These are phyloP conservation scores for Luperina testacea DNA, from an alignment of 2,888 invertebrate species.

Conservation along the genomic window DNA sequence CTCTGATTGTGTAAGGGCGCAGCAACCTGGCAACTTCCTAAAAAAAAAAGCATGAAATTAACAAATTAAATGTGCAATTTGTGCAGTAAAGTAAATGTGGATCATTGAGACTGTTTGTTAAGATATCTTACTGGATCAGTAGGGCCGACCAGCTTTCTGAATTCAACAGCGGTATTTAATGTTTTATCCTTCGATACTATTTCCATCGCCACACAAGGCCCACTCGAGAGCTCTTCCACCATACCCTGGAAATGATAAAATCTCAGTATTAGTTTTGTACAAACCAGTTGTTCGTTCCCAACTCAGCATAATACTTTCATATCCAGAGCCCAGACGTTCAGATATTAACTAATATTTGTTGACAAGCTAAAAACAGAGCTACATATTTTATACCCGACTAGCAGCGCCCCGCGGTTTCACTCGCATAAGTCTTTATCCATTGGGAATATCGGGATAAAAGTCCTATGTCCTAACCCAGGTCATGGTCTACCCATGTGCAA, in stretches of 20 bases:
- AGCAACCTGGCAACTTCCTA: conserved; percentile 96
- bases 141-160: conserved; percentile 96
- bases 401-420: not conserved
- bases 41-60: not conserved
- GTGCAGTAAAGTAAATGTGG: not conserved
- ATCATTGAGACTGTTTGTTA: not conserved
- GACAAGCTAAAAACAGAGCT: not conserved
- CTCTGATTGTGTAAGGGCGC: conserved; percentile 95
- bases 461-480: not conserved
- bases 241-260: conserved; percentile 90
- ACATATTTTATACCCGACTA: not conserved
- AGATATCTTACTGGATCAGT: conserved; percentile 94
- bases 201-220: conserved; percentile 96
- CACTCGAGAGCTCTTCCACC: conserved; percentile 95
- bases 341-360: not conserved
- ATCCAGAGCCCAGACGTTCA: not conserved
- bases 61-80: not conserved
- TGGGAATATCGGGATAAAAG: not conserved
- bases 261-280: conserved; percentile 2
- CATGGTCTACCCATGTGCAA: not conserved
- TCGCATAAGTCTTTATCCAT: not conserved
- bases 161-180: conserved; percentile 91
- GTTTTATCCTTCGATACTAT: conserved; percentile 91
- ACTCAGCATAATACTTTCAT: not conserved
- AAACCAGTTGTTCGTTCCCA: not conserved